Evolutionary conservation across 2,797 vertebrate genomes (phyloP), one percentile per base, ranked within the genome.

Genomic region (Triplophysa yarkandensis): DNA sequence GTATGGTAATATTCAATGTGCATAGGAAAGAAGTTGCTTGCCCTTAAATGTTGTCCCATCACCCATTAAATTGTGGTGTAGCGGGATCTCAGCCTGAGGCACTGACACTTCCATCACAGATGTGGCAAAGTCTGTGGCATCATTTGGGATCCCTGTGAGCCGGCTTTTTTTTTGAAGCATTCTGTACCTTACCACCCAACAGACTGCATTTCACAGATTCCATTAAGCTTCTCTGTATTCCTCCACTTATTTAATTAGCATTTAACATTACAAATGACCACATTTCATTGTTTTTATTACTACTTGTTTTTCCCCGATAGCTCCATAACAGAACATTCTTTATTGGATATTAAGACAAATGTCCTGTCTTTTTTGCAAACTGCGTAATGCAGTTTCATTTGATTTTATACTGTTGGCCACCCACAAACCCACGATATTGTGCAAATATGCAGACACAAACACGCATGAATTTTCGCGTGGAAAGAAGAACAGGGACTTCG

Each of bases 361-460:
- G 52, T 27, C 52, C 52, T 28, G 52, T 55, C 52, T 55, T 55
- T 6, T 27, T 55, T 55, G 52, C 52, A 55, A 55, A 55, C 17
- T 55, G 52, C 25, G 25, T 55, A 28, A 55, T 54, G 52, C 2
- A 6, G 52, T 55, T 55, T 55, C 25, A 27, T 27, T 55, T 55
- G 52, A 55, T 55, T 6, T 5, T 52, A 52, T 52, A 25, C 48
- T 10, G 23, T 11, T 27, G 23, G 25, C 13, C 52, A 28, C 52
- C 25, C 25, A 27, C 52, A 55, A 6, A 16, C 7, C 44, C 17
- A 46, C 50, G 23, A 11, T 36, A 61, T 71, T 48, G 25, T 5
- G 25, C 28, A 55, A 27, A 23, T 14, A 8, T 28, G 50, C 14
- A 48, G 68, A 50, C 11, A 41, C 60, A 50, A 61, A 50, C 16